Conservation (phyloP, 2,888 invertebrate genomes). For the Caenorhabditis sp. region DNA sequence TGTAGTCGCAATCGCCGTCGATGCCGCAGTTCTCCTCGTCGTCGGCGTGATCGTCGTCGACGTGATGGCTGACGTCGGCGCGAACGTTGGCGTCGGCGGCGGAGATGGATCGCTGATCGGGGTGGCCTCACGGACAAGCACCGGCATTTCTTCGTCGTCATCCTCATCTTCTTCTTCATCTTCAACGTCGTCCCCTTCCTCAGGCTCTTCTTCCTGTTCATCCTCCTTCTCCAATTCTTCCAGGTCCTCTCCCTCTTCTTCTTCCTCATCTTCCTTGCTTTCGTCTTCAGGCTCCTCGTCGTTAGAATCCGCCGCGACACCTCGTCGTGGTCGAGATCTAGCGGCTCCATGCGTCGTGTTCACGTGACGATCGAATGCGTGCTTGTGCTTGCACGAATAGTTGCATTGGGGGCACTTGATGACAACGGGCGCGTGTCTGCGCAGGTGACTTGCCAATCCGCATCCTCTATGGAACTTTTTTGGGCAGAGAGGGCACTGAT, state of each 20-base stretch:
- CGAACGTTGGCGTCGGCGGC: background rate
- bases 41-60: too few relatives aligned
- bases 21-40: too few relatives aligned
- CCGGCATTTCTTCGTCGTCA: background rate
- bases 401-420: background rate
- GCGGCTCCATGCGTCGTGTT: too few relatives aligned
- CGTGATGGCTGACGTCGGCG: too few relatives aligned
- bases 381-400: background rate
- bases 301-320: background rate
- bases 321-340: too few relatives aligned
- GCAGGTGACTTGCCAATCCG: conserved; percentile 21
- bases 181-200: background rate
- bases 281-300: background rate
- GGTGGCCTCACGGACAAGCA: background rate
- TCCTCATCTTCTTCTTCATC: background rate
- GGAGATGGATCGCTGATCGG: background rate
- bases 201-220: background rate
- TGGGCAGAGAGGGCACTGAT: conserved; percentile 1
- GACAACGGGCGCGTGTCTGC: background rate
- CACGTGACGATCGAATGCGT: conserved; percentile 1
- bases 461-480: conserved; percentile 9
- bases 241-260: background rate
- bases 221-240: background rate
- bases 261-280: background rate
- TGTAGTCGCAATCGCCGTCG: too few relatives aligned